Percentiles rank a stretch among this genome's conserved stretches.
Conservation (phyloP, 2,113 vertebrate genomes). For the Meriones unguiculatus region DNA sequence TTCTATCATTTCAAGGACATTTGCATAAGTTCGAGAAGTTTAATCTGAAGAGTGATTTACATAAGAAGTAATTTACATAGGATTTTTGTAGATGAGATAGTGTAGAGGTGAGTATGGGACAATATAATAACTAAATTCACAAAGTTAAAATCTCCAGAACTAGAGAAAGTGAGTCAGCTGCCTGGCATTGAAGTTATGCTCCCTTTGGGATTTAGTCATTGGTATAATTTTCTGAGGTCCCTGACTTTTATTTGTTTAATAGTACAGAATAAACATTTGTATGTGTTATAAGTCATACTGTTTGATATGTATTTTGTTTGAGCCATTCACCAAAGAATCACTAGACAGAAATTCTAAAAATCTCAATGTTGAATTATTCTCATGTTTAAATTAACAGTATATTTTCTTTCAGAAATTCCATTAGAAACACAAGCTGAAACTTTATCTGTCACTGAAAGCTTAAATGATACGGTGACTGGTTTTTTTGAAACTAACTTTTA, state of each 20-base stretch:
- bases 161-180: neutral
- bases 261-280: neutral
- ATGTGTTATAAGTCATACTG: neutral
- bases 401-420: neutral
- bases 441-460: neutral
- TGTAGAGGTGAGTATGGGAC: neutral
- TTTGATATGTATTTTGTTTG: constrained; percentile 44
- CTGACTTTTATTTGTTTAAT: constrained; percentile 3
- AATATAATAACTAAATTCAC: neutral
- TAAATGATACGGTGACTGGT: neutral
- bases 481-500: constrained; percentile 63
- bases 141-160: neutral
- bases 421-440: constrained; percentile 5
- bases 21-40: neutral
- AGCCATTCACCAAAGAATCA: neutral
- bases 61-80: neutral
- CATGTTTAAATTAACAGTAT: neutral
- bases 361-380: neutral
- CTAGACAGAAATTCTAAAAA: constrained; percentile 13
- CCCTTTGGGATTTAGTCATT: constrained; percentile 29
- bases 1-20: neutral
- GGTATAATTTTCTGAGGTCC: neutral
- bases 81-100: neutral
- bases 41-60: neutral
- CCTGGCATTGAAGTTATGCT: neutral